Evolutionary conservation across 1,140 invertebrate genomes (phyloP).

Genomic region (Popillia japonica): DNA sequence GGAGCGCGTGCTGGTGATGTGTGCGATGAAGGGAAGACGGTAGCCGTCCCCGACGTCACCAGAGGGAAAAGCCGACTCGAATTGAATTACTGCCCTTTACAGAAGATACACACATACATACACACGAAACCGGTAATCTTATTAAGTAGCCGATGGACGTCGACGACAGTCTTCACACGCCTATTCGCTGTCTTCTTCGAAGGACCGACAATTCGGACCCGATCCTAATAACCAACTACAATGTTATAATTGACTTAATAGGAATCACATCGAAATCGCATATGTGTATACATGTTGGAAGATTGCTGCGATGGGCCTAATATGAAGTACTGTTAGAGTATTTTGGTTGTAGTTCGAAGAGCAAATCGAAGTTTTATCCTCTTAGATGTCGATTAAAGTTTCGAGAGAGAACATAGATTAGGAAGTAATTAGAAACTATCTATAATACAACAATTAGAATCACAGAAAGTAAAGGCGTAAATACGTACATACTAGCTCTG

Average conservation of each 20-base stretch:
- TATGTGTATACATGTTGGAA: background rate
- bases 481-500: too few relatives aligned
- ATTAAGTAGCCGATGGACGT: slow-evolving; percentile 26
- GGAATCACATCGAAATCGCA: background rate
- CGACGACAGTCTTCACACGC: slow-evolving; percentile 25
- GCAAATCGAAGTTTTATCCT: too few relatives aligned
- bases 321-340: too few relatives aligned
- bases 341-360: too few relatives aligned
- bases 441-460: too few relatives aligned
- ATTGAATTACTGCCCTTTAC: slow-evolving; percentile 41
- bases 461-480: too few relatives aligned
- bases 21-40: slow-evolving; percentile 52
- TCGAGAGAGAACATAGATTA: too few relatives aligned
- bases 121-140: slow-evolving; percentile 10
- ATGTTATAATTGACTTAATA: slow-evolving; percentile 27
- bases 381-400: too few relatives aligned
- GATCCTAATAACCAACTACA: slow-evolving; percentile 19
- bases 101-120: slow-evolving; percentile 32
- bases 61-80: slow-evolving; percentile 26
- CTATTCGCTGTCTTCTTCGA: slow-evolving; percentile 5
- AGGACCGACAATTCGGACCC: background rate
- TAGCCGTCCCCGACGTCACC: slow-evolving; percentile 31
- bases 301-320: too few relatives aligned
- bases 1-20: slow-evolving; percentile 47
- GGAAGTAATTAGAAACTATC: too few relatives aligned